Conservation (phyloP, 2,113 vertebrate species). For the Callionymus lyra region DNA sequence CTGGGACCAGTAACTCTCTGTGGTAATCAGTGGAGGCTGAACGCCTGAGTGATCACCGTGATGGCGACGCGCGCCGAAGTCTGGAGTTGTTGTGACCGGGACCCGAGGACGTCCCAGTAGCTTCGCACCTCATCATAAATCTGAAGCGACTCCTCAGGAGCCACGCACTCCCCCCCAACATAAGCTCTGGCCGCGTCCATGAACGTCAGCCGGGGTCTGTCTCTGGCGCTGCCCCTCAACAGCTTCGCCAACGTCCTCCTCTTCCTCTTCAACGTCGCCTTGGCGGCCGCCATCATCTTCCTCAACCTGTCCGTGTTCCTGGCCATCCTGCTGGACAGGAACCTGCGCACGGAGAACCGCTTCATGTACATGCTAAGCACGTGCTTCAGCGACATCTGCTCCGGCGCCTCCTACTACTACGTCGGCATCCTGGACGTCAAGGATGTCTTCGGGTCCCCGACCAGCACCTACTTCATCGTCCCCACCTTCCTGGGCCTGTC, state of each 20-base stretch:
- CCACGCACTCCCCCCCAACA: too few species aligned
- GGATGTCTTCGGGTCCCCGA: conserved; percentile 51
- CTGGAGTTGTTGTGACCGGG: too few species aligned
- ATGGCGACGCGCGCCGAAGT: too few species aligned
- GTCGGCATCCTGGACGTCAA: conserved; percentile 56
- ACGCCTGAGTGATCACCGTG: too few species aligned
- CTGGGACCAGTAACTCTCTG: too few species aligned
- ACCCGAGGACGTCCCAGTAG: neutral
- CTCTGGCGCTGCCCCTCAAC: conserved; percentile 50
- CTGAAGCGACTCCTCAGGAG: neutral
- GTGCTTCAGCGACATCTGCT: conserved; percentile 66
- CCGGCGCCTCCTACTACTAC: conserved; percentile 67
- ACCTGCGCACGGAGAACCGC: conserved; percentile 62
- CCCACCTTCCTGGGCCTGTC: conserved; percentile 68
- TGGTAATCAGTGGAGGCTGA: too few species aligned
- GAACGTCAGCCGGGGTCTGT: conserved; percentile 30
- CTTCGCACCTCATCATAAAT: conserved; percentile 22
- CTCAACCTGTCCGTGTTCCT: conserved; percentile 60
- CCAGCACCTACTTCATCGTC: conserved; percentile 52
- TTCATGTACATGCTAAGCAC: conserved; percentile 75
- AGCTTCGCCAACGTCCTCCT: conserved; percentile 61
- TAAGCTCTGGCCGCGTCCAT: conserved; percentile 30
- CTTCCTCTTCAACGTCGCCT: conserved; percentile 53
- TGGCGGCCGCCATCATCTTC: conserved; percentile 54
- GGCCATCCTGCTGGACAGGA: conserved; percentile 50